phyloP scores from a whole-genome alignment of 2,888 invertebrate genomes.

The Sarcophaga subvicina region DNA sequence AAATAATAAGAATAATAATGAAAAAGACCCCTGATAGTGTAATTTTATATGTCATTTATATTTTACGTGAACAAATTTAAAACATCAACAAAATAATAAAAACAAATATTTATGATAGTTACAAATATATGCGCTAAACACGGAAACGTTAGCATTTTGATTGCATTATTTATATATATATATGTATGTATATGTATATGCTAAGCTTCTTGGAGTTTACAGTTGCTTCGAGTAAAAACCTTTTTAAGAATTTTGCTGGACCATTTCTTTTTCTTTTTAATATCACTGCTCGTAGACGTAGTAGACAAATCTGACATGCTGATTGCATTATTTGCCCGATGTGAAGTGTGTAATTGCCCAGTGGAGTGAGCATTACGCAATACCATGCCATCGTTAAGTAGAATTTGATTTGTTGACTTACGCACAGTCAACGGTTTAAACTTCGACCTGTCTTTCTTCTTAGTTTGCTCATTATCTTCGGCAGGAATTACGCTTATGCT shows the following conservation, averaged over 20 bases:
- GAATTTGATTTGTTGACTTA: conserved; percentile 17
- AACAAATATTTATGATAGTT: neutral
- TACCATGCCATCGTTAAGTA: conserved; percentile 19
- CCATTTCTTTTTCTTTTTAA: conserved; percentile 74
- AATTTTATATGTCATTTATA: too few relatives aligned
- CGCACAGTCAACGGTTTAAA: conserved; percentile 58
- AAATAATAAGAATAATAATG: too few relatives aligned
- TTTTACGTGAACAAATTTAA: neutral
- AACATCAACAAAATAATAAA: neutral
- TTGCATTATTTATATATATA: too few relatives aligned
- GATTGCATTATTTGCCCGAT: conserved; percentile 19
- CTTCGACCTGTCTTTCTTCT: conserved; percentile 64
- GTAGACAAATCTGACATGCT: conserved; percentile 59
- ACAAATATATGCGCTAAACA: neutral
- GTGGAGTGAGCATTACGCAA: conserved; percentile 75
- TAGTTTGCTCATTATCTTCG: conserved; percentile 53
- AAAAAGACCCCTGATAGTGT: too few relatives aligned
- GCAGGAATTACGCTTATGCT: conserved; percentile 68
- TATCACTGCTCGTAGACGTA: conserved; percentile 66
- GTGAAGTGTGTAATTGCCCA: conserved; percentile 72
- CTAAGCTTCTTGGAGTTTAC: conserved; percentile 72
- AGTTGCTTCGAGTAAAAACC: conserved; percentile 75
- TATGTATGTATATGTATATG: too few relatives aligned
- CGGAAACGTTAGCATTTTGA: too few relatives aligned
- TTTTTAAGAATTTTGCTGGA: conserved; percentile 74